Base-by-base conservation (phyloP, 2,888 invertebrate genomes). In the Zygogramma bicolorata region DNA sequence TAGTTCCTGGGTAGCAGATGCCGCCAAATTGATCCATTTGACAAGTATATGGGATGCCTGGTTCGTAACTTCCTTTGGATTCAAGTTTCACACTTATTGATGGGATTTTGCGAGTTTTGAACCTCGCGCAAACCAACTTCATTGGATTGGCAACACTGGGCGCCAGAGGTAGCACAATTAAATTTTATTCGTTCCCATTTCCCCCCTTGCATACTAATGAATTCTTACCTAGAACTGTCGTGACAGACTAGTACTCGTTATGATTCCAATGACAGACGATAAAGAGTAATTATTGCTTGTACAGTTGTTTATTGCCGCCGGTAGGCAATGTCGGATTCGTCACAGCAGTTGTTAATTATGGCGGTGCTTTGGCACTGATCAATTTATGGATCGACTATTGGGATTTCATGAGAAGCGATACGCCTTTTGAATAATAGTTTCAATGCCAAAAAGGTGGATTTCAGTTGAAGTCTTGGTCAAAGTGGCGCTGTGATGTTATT, bases 241-340 rank as follows among this genome's bases (percentile, higher is more conserved):
- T 53, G 27, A 53, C 53, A 53, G n/a, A 1, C 53, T 53, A n/a
- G 53, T 53, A 53, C 25, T 53, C n/a, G 53, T 53, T 53, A 53
- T 53, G 53, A 27, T 53, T 53, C n/a, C 53, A 53, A 25, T 53
- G 53, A 53, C 53, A 53, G 53, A 53, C 53, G 15, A n/a, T 53
- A 27, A 25, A 53, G 25, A n/a, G 53, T 25, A 53, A 53, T 53
- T 53, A 53, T n/a, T 25, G 13, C 27, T 53, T 5, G 53, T 6
- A 27, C 27, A 4, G 53, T 53, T 53, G 53, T 53, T 53, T 5
- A 53, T n/a, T 15, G 53, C 53, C 7, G 53, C 53, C 4, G 25
- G 15, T 53, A 4, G 53, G 27, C 25, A 53, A 53, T 53, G 53
- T 25, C 25, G n/a, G n/a, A 53, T 53, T 53, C 25, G 53, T 53